phyloP scores from a whole-genome alignment of 1,140 invertebrate genomes.

The Linepithema humile region DNA sequence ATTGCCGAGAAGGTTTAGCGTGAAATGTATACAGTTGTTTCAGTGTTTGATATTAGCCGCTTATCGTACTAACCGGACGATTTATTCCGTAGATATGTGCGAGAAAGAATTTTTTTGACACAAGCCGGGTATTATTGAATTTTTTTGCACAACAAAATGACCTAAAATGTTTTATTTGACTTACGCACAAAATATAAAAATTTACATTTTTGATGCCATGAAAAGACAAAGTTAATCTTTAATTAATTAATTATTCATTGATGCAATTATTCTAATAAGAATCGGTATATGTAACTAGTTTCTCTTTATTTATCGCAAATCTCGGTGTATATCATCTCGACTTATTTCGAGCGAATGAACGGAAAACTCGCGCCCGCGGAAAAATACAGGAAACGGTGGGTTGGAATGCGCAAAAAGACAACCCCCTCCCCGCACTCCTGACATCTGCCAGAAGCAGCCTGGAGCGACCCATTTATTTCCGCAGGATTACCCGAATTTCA shows the following conservation, averaged over 20 bases:
- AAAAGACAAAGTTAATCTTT: neutral
- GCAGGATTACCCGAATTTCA: conserved; percentile 60
- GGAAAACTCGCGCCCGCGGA: neutral
- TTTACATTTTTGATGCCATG: neutral
- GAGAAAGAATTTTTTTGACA: neutral
- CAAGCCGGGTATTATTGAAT: neutral
- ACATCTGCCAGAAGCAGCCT: conserved; percentile 64
- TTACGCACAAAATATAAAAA: neutral
- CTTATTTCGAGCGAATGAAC: neutral
- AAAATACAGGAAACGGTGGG: conserved; percentile 30
- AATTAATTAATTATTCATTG: neutral
- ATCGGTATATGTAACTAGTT: neutral
- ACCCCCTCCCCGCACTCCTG: too few species aligned
- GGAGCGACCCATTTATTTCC: conserved; percentile 64
- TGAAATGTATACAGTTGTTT: neutral
- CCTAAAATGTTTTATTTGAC: neutral
- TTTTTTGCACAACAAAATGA: neutral
- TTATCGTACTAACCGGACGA: neutral
- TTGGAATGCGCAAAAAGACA: conserved; percentile 48
- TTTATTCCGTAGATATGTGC: neutral
- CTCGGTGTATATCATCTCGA: neutral
- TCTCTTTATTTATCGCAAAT: neutral
- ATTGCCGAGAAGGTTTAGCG: neutral
- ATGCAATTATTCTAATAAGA: neutral
- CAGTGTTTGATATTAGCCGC: conserved; percentile 4